Base-by-base conservation (phyloP, 2,888 invertebrate species). In the Catocala nupta region DNA sequence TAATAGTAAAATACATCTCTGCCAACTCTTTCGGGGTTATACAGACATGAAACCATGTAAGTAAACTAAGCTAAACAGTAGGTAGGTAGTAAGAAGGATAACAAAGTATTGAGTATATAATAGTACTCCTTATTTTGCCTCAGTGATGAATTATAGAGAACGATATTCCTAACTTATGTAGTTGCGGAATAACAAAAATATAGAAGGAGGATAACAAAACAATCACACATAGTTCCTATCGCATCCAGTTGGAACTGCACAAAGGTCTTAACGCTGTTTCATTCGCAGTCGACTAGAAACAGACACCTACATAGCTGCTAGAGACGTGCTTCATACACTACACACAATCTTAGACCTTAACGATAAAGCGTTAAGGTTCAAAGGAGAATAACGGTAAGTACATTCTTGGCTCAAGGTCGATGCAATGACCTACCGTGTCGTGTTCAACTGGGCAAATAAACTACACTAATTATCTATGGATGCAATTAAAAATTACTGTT, bases 381-480 rank as follows among this genome's bases (percentile, higher is more conserved):
- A 81, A 78, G 78, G 65, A 65, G 71, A 63, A 70, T 61, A 54
- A 55, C 48, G 12, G 34, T 47, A 71, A 80, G 81, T 82, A 82
- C 92, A 91, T 91, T 90, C 90, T 86, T 83, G 47, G 66, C 12
- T 75, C 89, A 91, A 92, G 91, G 90, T 83, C 86, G 86, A 84
- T 86, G 90, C 84, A 88, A 81, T 80, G 83, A 76, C 80, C 78
- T 77, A 81, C 78, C 77, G 68, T 80, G 78, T 70, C 68, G 78
- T 76, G 76, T 75, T 76, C 69, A 76, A 75, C 63, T 75, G 74
- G 70, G 78, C 76, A 82, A 81, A 81, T 81, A 81, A 81, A 80
- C 65, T 73, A 72, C 70, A 74, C 57, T 71, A 78, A 77, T 75
- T 80, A 82, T 78, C 75, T 79, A 75, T 65, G 71, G 71, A 70